Percentiles rank a stretch among this genome's conserved stretches.
Evolutionary conservation across 2,888 invertebrate genomes (phyloP).

Genomic region (Pammene fasciana): DNA sequence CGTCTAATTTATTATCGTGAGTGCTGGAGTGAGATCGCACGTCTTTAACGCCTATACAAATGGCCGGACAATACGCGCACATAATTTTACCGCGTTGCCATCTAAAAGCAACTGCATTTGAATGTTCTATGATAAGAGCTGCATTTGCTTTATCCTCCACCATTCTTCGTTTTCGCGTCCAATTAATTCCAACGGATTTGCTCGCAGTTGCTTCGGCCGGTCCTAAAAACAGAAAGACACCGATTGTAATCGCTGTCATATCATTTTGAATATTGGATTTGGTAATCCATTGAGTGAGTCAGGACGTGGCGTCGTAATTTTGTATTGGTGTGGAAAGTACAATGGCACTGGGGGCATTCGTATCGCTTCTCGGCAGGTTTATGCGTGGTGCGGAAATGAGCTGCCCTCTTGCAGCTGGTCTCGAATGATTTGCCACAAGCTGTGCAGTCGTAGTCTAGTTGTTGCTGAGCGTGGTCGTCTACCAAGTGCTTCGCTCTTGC

Average conservation of each 20-base stretch:
- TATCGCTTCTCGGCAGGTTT: constrained; percentile 54
- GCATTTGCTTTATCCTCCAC: constrained; percentile 63
- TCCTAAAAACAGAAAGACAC: constrained; percentile 64
- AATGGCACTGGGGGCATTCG: constrained; percentile 60
- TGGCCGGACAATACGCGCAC: constrained; percentile 64
- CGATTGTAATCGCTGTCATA: constrained; percentile 43
- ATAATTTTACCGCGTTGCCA: constrained; percentile 65
- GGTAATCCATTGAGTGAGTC: constrained; percentile 54
- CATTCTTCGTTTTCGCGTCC: constrained; percentile 59
- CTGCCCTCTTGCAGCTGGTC: constrained; percentile 65
- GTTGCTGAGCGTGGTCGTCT: constrained; percentile 63
- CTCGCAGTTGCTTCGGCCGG: constrained; percentile 45
- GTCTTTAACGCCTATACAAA: constrained; percentile 53
- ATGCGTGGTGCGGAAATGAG: constrained; percentile 62
- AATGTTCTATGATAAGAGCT: constrained; percentile 61
- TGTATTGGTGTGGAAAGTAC: constrained; percentile 58
- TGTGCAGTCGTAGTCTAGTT: constrained; percentile 60
- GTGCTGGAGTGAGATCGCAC: constrained; percentile 56
- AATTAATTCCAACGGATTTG: constrained; percentile 51
- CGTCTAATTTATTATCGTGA: constrained; percentile 57
- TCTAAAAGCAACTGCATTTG: constrained; percentile 67
- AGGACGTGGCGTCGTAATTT: constrained; percentile 60
- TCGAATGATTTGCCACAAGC: constrained; percentile 64
- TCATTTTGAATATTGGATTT: constrained; percentile 28
- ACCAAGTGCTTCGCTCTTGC: constrained; percentile 69